Evolutionary conservation across 2,113 vertebrate species (phyloP).

Genomic region (Machaerirhynchus nigripectus): DNA sequence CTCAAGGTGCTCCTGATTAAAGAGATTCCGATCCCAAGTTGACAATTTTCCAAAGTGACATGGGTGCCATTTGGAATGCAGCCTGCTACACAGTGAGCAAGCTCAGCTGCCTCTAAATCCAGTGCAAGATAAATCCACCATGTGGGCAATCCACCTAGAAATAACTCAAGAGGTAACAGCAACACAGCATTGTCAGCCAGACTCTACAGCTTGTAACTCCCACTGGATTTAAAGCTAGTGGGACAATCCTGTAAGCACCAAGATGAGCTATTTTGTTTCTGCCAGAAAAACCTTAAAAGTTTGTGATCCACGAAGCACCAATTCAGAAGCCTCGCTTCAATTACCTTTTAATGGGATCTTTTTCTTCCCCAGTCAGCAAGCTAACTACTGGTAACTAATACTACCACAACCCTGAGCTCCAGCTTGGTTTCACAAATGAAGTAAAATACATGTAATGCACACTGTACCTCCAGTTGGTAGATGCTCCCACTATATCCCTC

Average conservation of each 20-base stretch:
- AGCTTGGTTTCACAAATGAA: neutral
- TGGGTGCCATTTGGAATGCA: neutral
- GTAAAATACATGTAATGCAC: neutral
- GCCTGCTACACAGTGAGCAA: neutral
- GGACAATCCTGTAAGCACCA: neutral
- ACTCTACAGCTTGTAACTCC: neutral
- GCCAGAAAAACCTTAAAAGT: neutral
- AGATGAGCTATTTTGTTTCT: neutral
- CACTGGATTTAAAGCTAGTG: neutral
- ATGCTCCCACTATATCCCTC: conserved; percentile 90
- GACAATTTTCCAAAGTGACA: neutral
- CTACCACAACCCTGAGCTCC: neutral
- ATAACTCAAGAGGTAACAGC: neutral
- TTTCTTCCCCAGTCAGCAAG: neutral
- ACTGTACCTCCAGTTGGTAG: conserved; percentile 92
- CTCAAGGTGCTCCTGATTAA: neutral
- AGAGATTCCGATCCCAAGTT: neutral
- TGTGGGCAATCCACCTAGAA: neutral
- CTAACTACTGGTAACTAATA: neutral
- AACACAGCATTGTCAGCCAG: neutral
- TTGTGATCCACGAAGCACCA: neutral
- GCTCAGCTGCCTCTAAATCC: neutral
- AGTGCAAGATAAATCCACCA: neutral
- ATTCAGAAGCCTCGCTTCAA: neutral
- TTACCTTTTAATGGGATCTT: neutral